Evolutionary conservation across 2,888 invertebrate genomes (phyloP), one percentile per base, ranked within the genome.

Genomic region (Axea sp.): DNA sequence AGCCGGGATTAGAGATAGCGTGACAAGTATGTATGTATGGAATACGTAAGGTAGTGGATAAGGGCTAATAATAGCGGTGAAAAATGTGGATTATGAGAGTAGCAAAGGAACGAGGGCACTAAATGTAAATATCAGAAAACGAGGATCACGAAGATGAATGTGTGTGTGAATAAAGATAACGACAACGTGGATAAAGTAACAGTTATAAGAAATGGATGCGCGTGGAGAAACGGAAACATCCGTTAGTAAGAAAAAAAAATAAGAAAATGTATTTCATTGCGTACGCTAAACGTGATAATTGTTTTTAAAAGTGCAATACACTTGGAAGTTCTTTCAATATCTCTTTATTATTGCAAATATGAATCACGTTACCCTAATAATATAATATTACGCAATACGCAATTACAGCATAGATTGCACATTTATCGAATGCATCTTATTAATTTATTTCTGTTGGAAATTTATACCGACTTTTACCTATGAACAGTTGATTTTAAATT

Each of bases 81-180:
- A 65, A 65, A 65, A 55, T 65, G 65, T 45, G 53, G 65, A 65
- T 65, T 65, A 53, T 55, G 64, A 65, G 17, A 11, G 39, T 4
- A 12, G 11, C 4, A 0, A 14, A 11, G 2, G 28, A 0, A 14
- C 6, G 37, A 15, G 37, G 31, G 8, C 19, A 26, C 11, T 41
- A 35, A 64, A 64, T 64, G 53, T 64, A 65, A 33, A 45, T 45
- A 65, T 53, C 64, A 45, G 53, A 53, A 53, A 53, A 53, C 14
- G 53, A 37, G 64, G 43, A 65, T 53, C 41, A 28, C 45, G 53
- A 65, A 45, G 68, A 68, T 39, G 49, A 65, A 65, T 65, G 57
- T 51, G 53, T 65, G 57, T 51, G 64, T 14, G 49, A 49, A 51
- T 62, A 33, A 62, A 62, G 62, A 62, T 62, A 62, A 49, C 31